Percentiles rank a stretch among this genome's conserved stretches.
These are phyloP conservation scores for Lutraria lutraria DNA, from an alignment of 2,888 invertebrate species.

Conservation along the genomic window DNA sequence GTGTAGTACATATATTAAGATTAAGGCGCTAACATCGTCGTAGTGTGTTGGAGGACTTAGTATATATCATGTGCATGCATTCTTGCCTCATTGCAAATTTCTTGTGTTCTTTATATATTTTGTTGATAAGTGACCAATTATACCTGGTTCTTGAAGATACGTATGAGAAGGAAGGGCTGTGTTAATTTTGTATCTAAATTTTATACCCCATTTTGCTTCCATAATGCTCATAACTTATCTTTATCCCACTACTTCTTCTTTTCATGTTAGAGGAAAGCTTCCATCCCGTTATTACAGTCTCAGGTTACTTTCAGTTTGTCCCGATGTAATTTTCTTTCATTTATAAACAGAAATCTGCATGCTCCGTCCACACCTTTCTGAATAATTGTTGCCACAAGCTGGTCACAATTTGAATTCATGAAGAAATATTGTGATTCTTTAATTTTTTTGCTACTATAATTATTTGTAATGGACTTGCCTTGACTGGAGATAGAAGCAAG, in stretches of 20 bases:
- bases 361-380: neutral
- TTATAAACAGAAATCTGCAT: constrained; percentile 1
- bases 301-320: constrained; percentile 27
- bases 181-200: neutral
- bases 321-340: neutral
- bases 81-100: too few relatives aligned
- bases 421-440: neutral
- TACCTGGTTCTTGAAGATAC: too few relatives aligned
- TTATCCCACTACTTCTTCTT: neutral
- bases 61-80: too few relatives aligned
- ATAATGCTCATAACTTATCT: neutral
- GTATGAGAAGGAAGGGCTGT: too few relatives aligned
- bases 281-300: constrained; percentile 11
- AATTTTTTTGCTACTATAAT: neutral
- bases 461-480: neutral
- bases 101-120: too few relatives aligned
- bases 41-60: too few relatives aligned
- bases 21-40: too few relatives aligned
- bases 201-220: neutral
- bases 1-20: neutral
- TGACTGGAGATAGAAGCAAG: neutral
- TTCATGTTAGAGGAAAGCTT: neutral
- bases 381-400: neutral
- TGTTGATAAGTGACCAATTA: too few relatives aligned
- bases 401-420: neutral